Evolutionary conservation across 2,888 invertebrate genomes (phyloP).

Genomic region (Lasioglossum malachurum): DNA sequence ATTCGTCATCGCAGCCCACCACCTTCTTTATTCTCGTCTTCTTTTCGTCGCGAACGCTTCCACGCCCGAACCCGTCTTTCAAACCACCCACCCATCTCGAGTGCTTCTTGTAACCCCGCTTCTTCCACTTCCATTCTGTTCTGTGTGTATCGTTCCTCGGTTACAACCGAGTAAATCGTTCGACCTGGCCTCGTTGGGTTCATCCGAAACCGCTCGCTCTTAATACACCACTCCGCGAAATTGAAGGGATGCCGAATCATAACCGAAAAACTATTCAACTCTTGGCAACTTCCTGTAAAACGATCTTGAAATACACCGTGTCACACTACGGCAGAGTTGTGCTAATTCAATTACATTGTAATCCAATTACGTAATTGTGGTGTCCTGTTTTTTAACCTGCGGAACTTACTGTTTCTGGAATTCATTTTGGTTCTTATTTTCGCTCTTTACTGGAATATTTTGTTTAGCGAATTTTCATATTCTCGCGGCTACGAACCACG

Average conservation of each 20-base stretch:
- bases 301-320: too few species aligned
- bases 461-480: background rate
- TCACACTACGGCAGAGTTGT: too few species aligned
- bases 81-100: slow-evolving; percentile 42
- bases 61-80: slow-evolving; percentile 36
- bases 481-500: background rate
- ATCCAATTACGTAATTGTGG: too few species aligned
- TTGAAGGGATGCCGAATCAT: background rate
- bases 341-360: too few species aligned
- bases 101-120: slow-evolving; percentile 20
- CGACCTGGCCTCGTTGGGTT: background rate
- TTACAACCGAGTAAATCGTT: background rate
- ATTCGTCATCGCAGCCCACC: slow-evolving; percentile 69
- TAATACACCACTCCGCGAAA: background rate
- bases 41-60: slow-evolving; percentile 39
- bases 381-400: too few species aligned
- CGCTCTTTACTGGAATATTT: background rate
- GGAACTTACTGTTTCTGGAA: too few species aligned
- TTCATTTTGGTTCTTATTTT: background rate
- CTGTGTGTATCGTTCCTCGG: background rate
- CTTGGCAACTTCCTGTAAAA: background rate
- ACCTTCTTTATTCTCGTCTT: slow-evolving; percentile 13
- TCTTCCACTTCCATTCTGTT: slow-evolving; percentile 6
- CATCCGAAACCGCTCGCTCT: background rate
- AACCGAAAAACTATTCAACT: background rate